These are phyloP conservation scores for Trichopoda pennipes DNA, from an alignment of 2,888 invertebrate species.

Conservation along the genomic window DNA sequence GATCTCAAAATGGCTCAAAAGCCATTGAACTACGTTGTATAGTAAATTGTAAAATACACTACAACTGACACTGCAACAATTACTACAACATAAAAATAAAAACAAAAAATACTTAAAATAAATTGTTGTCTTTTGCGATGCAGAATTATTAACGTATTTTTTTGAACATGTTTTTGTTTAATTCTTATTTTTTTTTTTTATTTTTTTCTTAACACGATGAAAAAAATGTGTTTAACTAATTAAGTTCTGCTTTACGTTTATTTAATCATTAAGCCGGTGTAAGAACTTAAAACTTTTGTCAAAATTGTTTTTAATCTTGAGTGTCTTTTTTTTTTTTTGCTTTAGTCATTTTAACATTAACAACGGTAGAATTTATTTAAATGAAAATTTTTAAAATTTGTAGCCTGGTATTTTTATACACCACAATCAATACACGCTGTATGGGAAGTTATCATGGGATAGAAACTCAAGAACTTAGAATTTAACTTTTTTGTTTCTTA, in stretches of 20 bases:
- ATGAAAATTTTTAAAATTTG: background rate
- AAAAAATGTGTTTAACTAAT: conserved; percentile 49
- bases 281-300: conserved; percentile 20
- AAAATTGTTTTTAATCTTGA: conserved; percentile 37
- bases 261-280: conserved; percentile 24
- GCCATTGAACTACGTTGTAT: conserved; percentile 77
- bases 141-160: conserved; percentile 55
- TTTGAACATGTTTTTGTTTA: conserved; percentile 36
- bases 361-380: background rate
- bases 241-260: conserved; percentile 33
- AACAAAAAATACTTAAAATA: conserved; percentile 26
- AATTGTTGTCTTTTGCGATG: conserved; percentile 62
- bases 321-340: conserved; percentile 1
- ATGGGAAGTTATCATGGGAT: too few relatives aligned
- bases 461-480: too few relatives aligned
- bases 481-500: too few relatives aligned
- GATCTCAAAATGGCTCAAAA: conserved; percentile 80
- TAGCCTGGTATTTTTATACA: too few relatives aligned
- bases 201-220: background rate
- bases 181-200: conserved; percentile 28
- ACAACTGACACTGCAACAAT: conserved; percentile 38
- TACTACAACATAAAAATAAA: background rate
- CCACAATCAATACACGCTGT: too few relatives aligned
- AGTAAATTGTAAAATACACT: conserved; percentile 56
- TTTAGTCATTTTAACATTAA: background rate